Conservation (phyloP, 2,113 vertebrate species). For the Urocynchramus pylzowi region DNA sequence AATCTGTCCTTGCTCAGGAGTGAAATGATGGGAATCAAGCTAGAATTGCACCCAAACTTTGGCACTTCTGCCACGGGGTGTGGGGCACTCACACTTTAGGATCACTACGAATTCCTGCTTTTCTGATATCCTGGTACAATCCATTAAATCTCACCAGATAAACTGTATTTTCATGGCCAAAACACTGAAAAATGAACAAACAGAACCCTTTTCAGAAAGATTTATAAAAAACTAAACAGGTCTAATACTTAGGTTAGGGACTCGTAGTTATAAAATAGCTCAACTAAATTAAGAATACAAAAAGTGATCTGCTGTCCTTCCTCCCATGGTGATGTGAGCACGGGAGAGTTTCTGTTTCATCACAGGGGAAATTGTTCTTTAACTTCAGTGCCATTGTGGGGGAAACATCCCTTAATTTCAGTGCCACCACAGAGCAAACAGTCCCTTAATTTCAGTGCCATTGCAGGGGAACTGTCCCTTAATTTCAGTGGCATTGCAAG, state of each 20-base stretch:
- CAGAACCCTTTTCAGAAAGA: background rate
- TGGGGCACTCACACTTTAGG: background rate
- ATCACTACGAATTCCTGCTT: background rate
- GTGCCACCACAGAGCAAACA: rapidly evolving
- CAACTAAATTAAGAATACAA: background rate
- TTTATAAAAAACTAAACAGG: background rate
- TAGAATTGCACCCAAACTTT: background rate
- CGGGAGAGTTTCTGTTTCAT: background rate
- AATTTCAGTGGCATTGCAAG: background rate
- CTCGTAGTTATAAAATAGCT: background rate
- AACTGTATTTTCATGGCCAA: background rate
- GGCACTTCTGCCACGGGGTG: background rate
- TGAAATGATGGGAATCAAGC: background rate
- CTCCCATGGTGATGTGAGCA: background rate
- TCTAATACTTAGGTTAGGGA: background rate
- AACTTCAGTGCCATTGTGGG: rapidly evolving
- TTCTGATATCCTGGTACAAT: background rate
- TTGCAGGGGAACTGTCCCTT: rapidly evolving
- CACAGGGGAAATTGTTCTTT: background rate
- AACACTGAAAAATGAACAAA: background rate
- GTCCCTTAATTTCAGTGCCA: background rate
- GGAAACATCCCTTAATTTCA: background rate
- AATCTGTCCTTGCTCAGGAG: background rate
- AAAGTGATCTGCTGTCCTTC: background rate
- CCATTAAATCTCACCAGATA: background rate